These are phyloP conservation scores for Threskiornis aethiopicus DNA, from an alignment of 2,797 vertebrate species.

Conservation along the genomic window DNA sequence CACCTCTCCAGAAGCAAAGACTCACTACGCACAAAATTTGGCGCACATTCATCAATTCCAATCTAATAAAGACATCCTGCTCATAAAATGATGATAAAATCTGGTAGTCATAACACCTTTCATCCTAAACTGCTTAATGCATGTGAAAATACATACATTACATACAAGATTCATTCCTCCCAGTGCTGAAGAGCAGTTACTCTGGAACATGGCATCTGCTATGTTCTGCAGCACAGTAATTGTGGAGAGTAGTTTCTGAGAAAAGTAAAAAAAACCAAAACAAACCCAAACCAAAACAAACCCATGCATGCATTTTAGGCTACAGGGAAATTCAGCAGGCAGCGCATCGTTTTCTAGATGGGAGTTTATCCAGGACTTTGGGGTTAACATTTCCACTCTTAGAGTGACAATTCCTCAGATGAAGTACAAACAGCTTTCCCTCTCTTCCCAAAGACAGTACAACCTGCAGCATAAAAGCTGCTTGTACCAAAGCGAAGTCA, in stretches of 20 bases:
- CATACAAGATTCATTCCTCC: background rate
- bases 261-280: background rate
- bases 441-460: background rate
- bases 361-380: background rate
- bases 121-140: background rate
- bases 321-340: background rate
- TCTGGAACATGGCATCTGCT: background rate
- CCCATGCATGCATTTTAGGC: background rate
- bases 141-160: background rate
- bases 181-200: background rate
- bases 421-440: background rate
- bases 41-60: background rate
- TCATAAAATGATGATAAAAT: background rate
- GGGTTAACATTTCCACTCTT: background rate
- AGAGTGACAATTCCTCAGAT: background rate
- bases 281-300: background rate
- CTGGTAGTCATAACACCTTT: background rate
- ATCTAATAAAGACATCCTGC: background rate
- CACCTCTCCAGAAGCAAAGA: background rate
- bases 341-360: rapidly evolving
- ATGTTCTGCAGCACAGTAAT: background rate
- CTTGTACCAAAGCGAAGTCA: background rate
- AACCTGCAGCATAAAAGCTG: background rate
- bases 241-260: background rate
- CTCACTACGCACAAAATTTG: background rate